phyloP scores from a whole-genome alignment of 2,888 invertebrate genomes.

The Tortrix viridana region DNA sequence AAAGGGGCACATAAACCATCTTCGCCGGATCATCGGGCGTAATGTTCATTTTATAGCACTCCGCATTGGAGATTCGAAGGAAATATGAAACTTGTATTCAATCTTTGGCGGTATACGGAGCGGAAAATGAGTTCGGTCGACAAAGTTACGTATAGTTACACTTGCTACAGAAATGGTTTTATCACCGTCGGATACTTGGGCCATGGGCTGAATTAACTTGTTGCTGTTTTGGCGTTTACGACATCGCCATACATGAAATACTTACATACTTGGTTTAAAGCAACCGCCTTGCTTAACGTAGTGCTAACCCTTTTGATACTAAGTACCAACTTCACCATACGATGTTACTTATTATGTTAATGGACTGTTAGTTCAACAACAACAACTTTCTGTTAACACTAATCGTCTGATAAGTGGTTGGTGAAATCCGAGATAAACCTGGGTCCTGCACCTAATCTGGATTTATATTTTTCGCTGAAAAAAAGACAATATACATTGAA shows the following conservation, averaged over 20 bases:
- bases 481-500: too few relatives aligned
- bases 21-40: conserved; percentile 50
- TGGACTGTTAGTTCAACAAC: too few relatives aligned
- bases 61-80: conserved; percentile 39
- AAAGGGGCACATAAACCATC: conserved; percentile 41
- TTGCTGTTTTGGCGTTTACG: conserved; percentile 9
- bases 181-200: conserved; percentile 22
- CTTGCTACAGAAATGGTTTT: conserved; percentile 28
- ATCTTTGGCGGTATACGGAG: conserved; percentile 49
- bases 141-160: conserved; percentile 28
- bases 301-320: too few relatives aligned
- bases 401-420: too few relatives aligned
- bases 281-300: too few relatives aligned
- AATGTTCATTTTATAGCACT: conserved; percentile 53
- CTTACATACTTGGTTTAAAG: too few relatives aligned
- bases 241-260: neutral
- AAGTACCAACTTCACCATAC: too few relatives aligned
- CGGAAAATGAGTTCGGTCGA: conserved; percentile 50
- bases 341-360: too few relatives aligned
- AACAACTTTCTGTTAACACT: too few relatives aligned
- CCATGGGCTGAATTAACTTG: conserved; percentile 20
- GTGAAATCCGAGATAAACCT: too few relatives aligned
- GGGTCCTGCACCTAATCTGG: too few relatives aligned
- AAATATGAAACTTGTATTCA: conserved; percentile 57
- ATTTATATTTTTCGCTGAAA: too few relatives aligned